Evolutionary conservation across 1,140 invertebrate species (phyloP), one percentile per base, ranked within the genome.

Genomic region (Araneus ventricosus): DNA sequence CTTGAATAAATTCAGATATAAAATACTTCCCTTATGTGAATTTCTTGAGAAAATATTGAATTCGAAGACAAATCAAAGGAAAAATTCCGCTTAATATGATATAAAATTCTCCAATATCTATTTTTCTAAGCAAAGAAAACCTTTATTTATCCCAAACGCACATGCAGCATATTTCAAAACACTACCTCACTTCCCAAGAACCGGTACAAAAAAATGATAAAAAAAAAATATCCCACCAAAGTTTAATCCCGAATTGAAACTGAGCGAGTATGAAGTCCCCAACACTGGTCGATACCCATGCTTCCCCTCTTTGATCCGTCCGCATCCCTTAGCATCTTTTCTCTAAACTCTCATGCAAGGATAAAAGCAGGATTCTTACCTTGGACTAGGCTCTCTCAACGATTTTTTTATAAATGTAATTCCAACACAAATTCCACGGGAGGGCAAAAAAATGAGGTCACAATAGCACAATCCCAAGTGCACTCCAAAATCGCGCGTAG

Each of bases 401-500:
- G 39, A 34, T 34, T 75, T 75, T 70, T 75, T 75, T 75, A 20
- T 75, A 34, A 75, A 37, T 34, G 30, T 75, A 75, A 75, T 75
- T 75, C 37, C 37, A 84, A 84, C 45, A 84, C 45, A 84, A 75
- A 84, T 84, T 84, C 80, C 39, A 84, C n/a, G 37, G 80, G 17
- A 45, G 39, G n/a, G 30, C 20, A 41, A 84, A 84, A 41, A 84
- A 84, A 41, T 27, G 37, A 84, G 80, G 27, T 84, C 80, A 84
- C 80, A 41, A 84, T 84, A 52, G 22, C 80, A 84, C 45, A 52
- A 84, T 84, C 45, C 45, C 80, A 84, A 84, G 39, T 30, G 80
- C 80, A 84, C 80, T 84, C 37, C 39, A 84, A 84, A 84, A 52
- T 52, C 80, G 80, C 80, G 80, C 45, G 80, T 41, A 84, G 80